Evolutionary conservation across 2,888 invertebrate genomes (phyloP), one percentile per base, ranked within the genome.

Genomic region (Conops quadrifasciatus): DNA sequence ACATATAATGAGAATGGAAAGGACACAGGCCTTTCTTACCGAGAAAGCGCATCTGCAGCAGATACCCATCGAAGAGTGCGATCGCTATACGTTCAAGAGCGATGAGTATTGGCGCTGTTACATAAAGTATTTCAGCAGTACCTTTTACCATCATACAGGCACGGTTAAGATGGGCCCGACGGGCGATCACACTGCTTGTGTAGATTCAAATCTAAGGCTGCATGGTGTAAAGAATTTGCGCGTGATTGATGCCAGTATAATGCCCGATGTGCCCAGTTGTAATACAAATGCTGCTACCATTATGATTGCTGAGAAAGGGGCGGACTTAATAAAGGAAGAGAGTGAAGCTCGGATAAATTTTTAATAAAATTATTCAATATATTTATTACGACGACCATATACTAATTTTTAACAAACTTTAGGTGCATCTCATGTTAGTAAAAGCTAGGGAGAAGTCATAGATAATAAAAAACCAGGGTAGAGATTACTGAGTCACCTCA

Each of bases 281-380:
- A 94, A 95, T 82, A 93, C 94, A 0, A 94, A 94, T 81, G 94
- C 93, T 0, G 93, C 94, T 0, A 89, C 90, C 0, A 92, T 95
- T 45, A 94, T 95, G 94, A 93, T 95, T 67, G 94, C 90, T 0
- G 95, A 95, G 82, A 94, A 93, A 79, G 93, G 90, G 0, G 89
- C 93, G 15, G 93, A 94, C 56, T 75, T 80, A 16, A 75, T 80
- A 15, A 77, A 75, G 68, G 72, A 77, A 49, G 75, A 77, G 19
- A 78, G 76, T 77, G 1, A 26, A 21, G 1, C 9, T n/a, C 1
- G 24, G 11, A 68, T 16, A 19, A 15, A 53, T 4, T 21, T 19
- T 24, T n/a, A 11, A 53, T 16, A 19, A n/a, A 24, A 47, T 64
- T 49, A 66, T 26, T 5, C 51, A 16, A 28, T 53, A n/a, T 65